Conservation (phyloP, 2,888 invertebrate genomes). For the Phalangium opilio region DNA sequence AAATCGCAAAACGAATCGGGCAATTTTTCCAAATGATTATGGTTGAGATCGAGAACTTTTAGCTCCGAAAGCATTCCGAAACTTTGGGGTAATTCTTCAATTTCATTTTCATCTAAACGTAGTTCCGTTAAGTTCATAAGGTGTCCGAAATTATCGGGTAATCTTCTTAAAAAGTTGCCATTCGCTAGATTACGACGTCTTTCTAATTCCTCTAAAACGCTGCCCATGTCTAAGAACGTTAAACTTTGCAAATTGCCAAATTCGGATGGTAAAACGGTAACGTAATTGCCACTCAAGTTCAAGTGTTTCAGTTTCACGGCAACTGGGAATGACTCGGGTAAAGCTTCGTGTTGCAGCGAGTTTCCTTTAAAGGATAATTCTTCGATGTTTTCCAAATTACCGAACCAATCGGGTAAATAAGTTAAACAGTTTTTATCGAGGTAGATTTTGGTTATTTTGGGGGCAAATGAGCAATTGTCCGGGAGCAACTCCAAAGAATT, state of each 20-base stretch:
- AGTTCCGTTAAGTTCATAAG: slow-evolving; percentile 8
- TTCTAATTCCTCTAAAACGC: slow-evolving; percentile 7
- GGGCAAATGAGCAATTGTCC: slow-evolving; percentile 3
- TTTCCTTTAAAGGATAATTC: slow-evolving; percentile 8
- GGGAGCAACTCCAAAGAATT: slow-evolving; percentile 7
- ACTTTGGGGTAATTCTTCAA: slow-evolving; percentile 6
- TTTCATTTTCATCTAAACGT: slow-evolving; percentile 13
- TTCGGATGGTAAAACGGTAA: slow-evolving; percentile 6
- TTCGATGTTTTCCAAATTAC: slow-evolving; percentile 3
- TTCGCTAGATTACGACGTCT: slow-evolving; percentile 3
- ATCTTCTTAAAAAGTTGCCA: slow-evolving; percentile 7
- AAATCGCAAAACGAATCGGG: slow-evolving; percentile 12
- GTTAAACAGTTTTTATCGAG: slow-evolving; percentile 6
- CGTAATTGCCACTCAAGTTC: slow-evolving; percentile 11
- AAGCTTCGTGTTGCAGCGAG: no score
- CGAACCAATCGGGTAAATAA: slow-evolving; percentile 10
- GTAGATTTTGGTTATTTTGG: slow-evolving; percentile 2
- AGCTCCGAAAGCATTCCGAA: slow-evolving; percentile 10
- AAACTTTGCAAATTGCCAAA: slow-evolving; percentile 9
- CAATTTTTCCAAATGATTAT: slow-evolving; percentile 7
- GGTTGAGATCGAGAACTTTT: slow-evolving; percentile 8
- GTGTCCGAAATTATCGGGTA: slow-evolving; percentile 7
- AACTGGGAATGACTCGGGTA: no score
- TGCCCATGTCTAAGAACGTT: slow-evolving; percentile 7
- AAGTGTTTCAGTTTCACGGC: slow-evolving; percentile 5